phyloP scores from a whole-genome alignment of 2,888 invertebrate species.

The Taenaris catops region DNA sequence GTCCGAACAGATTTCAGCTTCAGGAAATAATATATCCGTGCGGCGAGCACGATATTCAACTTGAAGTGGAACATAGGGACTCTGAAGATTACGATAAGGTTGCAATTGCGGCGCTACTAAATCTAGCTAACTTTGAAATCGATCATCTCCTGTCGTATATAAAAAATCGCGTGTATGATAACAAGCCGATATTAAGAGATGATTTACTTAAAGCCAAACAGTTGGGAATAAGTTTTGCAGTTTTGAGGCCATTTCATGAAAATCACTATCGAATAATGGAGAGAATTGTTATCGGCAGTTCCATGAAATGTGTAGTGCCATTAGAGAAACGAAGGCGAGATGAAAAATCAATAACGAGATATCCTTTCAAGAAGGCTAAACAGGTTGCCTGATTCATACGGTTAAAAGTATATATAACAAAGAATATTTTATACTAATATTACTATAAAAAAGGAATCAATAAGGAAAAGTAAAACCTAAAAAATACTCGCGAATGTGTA shows the following conservation, averaged over 20 bases:
- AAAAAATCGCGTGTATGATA: constrained; percentile 47
- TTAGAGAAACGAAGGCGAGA: constrained; percentile 46
- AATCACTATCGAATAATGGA: constrained; percentile 59
- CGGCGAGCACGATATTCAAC: constrained; percentile 41
- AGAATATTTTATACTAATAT: too few relatives aligned
- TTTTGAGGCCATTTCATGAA: constrained; percentile 53
- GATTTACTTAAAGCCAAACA: constrained; percentile 57
- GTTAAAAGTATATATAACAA: too few relatives aligned
- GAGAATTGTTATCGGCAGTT: constrained; percentile 48
- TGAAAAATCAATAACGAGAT: constrained; percentile 39
- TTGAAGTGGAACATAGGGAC: constrained; percentile 59
- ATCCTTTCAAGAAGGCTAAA: constrained; percentile 47
- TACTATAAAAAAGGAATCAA: too few relatives aligned
- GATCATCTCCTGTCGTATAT: constrained; percentile 51
- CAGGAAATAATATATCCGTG: constrained; percentile 62
- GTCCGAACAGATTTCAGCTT: constrained; percentile 62
- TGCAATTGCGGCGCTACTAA: constrained; percentile 56
- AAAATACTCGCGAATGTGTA: too few relatives aligned
- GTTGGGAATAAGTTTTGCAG: constrained; percentile 55
- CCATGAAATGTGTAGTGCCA: constrained; percentile 37
- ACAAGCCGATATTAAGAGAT: constrained; percentile 42
- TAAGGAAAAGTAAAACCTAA: too few relatives aligned
- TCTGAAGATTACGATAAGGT: constrained; percentile 64
- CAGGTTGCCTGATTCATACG: constrained; percentile 25
- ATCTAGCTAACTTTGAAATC: constrained; percentile 45